Conservation (phyloP, 2,797 vertebrate species). For the Myripristis jacobus region DNA sequence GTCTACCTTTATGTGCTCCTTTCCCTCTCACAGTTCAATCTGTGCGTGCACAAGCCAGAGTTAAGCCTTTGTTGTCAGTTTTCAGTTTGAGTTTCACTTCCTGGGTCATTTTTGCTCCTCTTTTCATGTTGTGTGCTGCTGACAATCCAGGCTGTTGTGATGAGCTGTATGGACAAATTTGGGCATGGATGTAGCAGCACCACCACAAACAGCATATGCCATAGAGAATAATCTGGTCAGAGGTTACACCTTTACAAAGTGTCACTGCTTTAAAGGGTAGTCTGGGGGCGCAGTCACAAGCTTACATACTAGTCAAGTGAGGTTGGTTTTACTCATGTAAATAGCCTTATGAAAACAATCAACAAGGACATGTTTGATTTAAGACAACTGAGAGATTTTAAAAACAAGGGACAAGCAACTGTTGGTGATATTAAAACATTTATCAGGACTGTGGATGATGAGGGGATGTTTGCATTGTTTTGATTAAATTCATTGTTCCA, state of each 20-base stretch:
- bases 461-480: neutral
- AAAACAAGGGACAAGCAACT: neutral
- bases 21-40: constrained; percentile 20
- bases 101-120: constrained; percentile 23
- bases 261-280: constrained; percentile 1
- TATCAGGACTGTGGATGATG: neutral
- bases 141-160: constrained; percentile 2
- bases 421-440: neutral
- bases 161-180: neutral
- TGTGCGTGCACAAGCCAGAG: constrained; percentile 38
- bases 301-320: neutral
- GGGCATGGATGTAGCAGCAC: neutral
- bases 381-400: neutral
- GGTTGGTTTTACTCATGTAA: neutral
- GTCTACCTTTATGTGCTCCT: constrained; percentile 19
- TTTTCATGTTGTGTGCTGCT: constrained; percentile 6
- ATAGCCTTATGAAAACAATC: neutral
- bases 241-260: constrained; percentile 13
- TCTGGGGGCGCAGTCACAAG: neutral
- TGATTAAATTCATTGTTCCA: too few species aligned
- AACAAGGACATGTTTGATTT: neutral
- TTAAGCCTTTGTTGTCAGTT: constrained; percentile 43
- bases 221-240: constrained; percentile 38
- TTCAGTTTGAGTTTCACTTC: constrained; percentile 42
- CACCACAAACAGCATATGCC: constrained; percentile 15